phyloP scores from a whole-genome alignment of 2,797 vertebrate genomes.

The Anguilla marmorata region DNA sequence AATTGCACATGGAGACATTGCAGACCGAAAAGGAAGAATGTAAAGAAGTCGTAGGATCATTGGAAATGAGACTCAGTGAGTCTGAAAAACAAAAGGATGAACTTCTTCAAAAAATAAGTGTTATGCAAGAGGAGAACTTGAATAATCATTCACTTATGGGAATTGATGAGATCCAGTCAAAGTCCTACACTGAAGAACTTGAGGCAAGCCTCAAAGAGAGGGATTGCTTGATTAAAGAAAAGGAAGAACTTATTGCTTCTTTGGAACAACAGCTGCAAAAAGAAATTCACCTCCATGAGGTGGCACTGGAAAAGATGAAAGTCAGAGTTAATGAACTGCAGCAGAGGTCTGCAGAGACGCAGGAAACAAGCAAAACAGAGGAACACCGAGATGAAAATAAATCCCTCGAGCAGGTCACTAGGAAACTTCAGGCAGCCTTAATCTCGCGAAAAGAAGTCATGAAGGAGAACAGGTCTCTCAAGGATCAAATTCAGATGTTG shows the following conservation, averaged over 20 bases:
- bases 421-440: constrained; percentile 83
- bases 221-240: constrained; percentile 50
- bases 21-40: constrained; percentile 69
- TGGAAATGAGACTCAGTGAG: constrained; percentile 57
- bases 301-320: constrained; percentile 54
- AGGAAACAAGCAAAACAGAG: constrained; percentile 52
- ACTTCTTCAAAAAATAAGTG: constrained; percentile 44
- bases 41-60: constrained; percentile 52
- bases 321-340: constrained; percentile 55
- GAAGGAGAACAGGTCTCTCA: constrained; percentile 75
- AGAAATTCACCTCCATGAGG: constrained; percentile 56
- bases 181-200: constrained; percentile 45
- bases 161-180: constrained; percentile 33
- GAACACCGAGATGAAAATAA: constrained; percentile 57
- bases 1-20: constrained; percentile 60
- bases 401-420: constrained; percentile 68
- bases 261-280: constrained; percentile 67
- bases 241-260: constrained; percentile 60
- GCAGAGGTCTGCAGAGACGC: constrained; percentile 54
- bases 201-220: constrained; percentile 51
- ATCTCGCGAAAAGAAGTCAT: constrained; percentile 81
- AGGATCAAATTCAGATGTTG: constrained; percentile 67
- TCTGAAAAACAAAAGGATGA: constrained; percentile 57
- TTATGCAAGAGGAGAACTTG: constrained; percentile 32
- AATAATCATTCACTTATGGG: constrained; percentile 32